Evolutionary conservation across 2,797 vertebrate genomes (phyloP), one percentile per base, ranked within the genome.

Genomic region (Novumbra hubbsi): DNA sequence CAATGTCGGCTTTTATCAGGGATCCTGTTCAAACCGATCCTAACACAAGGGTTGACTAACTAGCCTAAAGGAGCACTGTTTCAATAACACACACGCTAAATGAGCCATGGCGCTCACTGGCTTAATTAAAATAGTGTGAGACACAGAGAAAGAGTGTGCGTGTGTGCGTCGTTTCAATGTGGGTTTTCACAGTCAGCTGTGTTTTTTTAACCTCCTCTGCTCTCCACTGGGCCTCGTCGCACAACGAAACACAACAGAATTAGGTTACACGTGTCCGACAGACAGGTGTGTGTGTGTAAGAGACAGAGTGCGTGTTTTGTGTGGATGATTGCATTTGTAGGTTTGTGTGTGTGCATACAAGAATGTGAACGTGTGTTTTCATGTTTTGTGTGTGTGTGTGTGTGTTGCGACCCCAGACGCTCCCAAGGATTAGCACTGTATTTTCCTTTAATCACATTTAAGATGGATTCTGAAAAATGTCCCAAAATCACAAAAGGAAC

Each of bases 371-470:
- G 66, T 64, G 55, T 69, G 17, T 80, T 77, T 78, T 5, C 11
- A 75, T 70, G 28, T 76, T 3, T 3, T 38, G 27, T 67, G 70
- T 67, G 45, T 72, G 21, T 76, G 78, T 78, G 76, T 73, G 73
- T 28, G 64, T 16, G 45, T 73, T 81, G 28, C 27, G 74, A 79
- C 76, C 79, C 76, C 85, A 81, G 78, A 86, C 87, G 88, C 89
- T 76, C 90, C 84, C 85, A 78, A 86, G 89, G 91, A 91, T 92
- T 91, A 91, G 86, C 76, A 85, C 84, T 86, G 66, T 92, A 89
- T 92, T 92, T 89, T 90, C 84, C 88, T 92, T 91, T 92, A 90
- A 92, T 92, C 89, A 91, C 74, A 85, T 91, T 82, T 83, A 81
- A 32, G 80, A 89, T 73, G 79, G 81, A 86, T 89, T 89, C 87